Conservation (phyloP, 1,140 invertebrate genomes). For the Augochlora pura region DNA sequence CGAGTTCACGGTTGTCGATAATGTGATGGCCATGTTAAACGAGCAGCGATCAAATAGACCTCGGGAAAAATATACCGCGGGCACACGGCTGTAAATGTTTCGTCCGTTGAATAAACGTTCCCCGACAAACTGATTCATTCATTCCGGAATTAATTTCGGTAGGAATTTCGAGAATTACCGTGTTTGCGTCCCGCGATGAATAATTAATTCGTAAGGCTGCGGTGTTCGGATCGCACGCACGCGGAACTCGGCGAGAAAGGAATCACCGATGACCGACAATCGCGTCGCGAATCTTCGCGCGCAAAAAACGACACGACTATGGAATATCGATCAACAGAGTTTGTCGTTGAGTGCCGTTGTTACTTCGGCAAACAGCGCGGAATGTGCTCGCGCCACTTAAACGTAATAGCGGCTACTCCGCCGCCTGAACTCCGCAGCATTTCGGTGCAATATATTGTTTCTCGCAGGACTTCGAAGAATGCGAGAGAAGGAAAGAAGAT, state of each 20-base stretch:
- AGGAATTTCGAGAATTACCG: slow-evolving; percentile 1
- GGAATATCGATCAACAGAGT: too few relatives aligned
- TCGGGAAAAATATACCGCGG: slow-evolving; percentile 7
- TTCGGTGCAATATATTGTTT: too few relatives aligned
- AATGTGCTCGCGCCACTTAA: too few relatives aligned
- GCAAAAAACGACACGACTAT: too few relatives aligned
- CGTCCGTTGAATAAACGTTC: background rate
- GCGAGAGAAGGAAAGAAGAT: too few relatives aligned
- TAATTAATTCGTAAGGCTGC: background rate
- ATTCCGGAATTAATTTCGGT: slow-evolving; percentile 7
- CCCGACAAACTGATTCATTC: slow-evolving; percentile 16
- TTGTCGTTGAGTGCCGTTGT: too few relatives aligned
- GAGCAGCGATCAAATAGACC: background rate
- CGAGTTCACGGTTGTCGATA: background rate
- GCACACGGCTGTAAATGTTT: too few relatives aligned
- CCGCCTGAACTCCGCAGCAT: too few relatives aligned
- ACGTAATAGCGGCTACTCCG: too few relatives aligned
- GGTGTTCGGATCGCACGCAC: background rate
- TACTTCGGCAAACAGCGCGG: too few relatives aligned
- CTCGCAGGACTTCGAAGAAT: too few relatives aligned
- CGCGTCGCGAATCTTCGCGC: too few relatives aligned
- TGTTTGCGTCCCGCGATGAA: slow-evolving; percentile 9
- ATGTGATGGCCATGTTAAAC: slow-evolving; percentile 6
- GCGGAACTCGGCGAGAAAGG: background rate
- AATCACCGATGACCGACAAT: background rate